phyloP scores from a whole-genome alignment of 2,888 invertebrate species.

The Cantharis lateralis region DNA sequence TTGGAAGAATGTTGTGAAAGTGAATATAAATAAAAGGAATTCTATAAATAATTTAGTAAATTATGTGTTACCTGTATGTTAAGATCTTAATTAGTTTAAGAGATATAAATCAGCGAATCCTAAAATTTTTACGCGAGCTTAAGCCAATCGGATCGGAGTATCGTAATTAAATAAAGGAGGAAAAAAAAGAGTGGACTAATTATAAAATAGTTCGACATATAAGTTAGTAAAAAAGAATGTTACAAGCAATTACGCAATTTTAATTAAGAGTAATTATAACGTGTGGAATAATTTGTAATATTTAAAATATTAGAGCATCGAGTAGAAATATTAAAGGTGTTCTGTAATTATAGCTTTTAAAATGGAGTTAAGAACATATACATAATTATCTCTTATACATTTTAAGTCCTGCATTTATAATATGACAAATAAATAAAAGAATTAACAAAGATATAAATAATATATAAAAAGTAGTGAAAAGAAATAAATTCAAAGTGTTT shows the following conservation, averaged over 20 bases:
- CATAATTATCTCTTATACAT: background rate
- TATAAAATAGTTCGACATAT: background rate
- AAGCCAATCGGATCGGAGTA: background rate
- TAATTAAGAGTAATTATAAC: background rate
- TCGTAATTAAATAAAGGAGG: background rate
- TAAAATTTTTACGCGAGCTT: background rate
- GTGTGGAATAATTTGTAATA: background rate
- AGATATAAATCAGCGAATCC: background rate
- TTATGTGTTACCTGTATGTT: background rate
- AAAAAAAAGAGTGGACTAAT: background rate
- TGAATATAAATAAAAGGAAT: background rate
- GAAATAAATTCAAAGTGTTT: conserved; percentile 8
- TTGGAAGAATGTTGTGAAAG: background rate
- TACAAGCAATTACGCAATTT: background rate
- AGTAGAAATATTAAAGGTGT: background rate
- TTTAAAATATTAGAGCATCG: background rate
- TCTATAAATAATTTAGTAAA: background rate
- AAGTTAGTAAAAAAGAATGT: background rate
- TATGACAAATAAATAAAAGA: background rate
- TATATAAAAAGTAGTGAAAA: conserved; percentile 9
- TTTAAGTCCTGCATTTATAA: background rate
- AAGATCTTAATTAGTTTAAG: background rate
- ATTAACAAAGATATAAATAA: conserved; percentile 1
- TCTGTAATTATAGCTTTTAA: background rate
- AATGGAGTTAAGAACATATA: background rate